Conservation (phyloP, 2,888 invertebrate species). For the Eristalis tenax region DNA sequence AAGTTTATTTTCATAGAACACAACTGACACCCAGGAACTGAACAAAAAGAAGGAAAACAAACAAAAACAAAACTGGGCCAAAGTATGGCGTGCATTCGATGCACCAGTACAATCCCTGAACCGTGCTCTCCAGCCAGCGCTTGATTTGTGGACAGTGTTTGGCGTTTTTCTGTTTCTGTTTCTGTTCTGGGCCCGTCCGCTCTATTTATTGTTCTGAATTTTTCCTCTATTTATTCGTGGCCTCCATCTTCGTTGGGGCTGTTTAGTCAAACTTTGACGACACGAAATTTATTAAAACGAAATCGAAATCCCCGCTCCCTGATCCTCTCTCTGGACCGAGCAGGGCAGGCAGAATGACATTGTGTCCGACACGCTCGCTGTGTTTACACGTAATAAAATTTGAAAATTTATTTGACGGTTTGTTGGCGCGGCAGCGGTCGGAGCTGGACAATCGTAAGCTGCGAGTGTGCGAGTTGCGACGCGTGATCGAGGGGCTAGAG, state of each 20-base stretch:
- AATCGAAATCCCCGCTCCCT: background rate
- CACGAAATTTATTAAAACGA: constrained; percentile 48
- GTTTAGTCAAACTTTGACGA: constrained; percentile 59
- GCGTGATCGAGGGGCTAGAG: constrained; percentile 38
- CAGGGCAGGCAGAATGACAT: background rate
- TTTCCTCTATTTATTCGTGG: constrained; percentile 21
- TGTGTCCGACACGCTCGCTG: constrained; percentile 69
- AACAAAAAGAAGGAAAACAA: background rate
- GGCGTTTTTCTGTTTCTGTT: constrained; percentile 46
- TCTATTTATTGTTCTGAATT: constrained; percentile 48
- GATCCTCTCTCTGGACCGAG: background rate
- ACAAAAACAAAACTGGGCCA: constrained; percentile 34
- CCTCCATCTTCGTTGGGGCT: constrained; percentile 30
- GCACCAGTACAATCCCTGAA: constrained; percentile 12
- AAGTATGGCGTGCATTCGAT: constrained; percentile 24
- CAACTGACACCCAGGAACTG: background rate
- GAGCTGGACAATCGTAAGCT: background rate
- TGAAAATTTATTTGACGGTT: constrained; percentile 76
- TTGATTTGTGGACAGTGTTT: constrained; percentile 58
- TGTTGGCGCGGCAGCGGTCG: background rate
- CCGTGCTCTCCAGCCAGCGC: constrained; percentile 8
- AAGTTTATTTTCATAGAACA: constrained; percentile 44
- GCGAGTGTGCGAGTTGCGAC: background rate
- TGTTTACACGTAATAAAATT: constrained; percentile 77
- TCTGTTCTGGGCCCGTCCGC: background rate